Percentiles rank a stretch among this genome's conserved stretches.
phyloP scores from a whole-genome alignment of 2,797 vertebrate species.

The Malurus leucopterus region DNA sequence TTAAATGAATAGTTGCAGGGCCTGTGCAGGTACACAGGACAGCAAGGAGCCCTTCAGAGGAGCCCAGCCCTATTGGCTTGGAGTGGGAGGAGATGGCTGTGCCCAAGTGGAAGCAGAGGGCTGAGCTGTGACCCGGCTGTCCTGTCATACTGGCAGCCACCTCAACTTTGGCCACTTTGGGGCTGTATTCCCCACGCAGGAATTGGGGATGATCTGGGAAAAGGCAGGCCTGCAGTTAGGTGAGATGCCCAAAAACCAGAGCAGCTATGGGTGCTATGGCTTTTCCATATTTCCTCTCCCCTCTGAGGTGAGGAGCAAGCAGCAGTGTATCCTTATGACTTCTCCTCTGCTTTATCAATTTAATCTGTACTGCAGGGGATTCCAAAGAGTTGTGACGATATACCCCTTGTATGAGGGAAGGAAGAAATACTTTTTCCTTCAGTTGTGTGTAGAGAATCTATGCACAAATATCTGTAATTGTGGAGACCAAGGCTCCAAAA shows the following conservation, averaged over 20 bases:
- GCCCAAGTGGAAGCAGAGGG: background rate
- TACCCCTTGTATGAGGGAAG: background rate
- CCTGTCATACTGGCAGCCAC: accelerated
- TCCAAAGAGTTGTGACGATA: background rate
- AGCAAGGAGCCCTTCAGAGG: background rate
- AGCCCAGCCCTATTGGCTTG: background rate
- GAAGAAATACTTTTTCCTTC: background rate
- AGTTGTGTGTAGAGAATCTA: background rate
- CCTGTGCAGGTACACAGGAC: background rate
- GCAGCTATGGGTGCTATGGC: accelerated
- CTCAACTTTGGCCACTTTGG: accelerated
- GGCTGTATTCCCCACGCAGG: background rate
- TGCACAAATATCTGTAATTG: background rate
- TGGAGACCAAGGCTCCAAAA: background rate
- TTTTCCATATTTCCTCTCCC: background rate
- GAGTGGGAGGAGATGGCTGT: background rate
- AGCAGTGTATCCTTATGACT: background rate
- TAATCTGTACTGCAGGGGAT: background rate
- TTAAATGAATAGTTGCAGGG: background rate
- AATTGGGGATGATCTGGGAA: background rate
- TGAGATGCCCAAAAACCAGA: accelerated
- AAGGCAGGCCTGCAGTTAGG: accelerated
- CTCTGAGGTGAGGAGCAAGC: background rate
- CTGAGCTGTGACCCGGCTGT: background rate
- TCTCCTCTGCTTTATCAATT: background rate